Evolutionary conservation across 2,888 invertebrate genomes (phyloP).

Genomic region (Habroteleia sp.): DNA sequence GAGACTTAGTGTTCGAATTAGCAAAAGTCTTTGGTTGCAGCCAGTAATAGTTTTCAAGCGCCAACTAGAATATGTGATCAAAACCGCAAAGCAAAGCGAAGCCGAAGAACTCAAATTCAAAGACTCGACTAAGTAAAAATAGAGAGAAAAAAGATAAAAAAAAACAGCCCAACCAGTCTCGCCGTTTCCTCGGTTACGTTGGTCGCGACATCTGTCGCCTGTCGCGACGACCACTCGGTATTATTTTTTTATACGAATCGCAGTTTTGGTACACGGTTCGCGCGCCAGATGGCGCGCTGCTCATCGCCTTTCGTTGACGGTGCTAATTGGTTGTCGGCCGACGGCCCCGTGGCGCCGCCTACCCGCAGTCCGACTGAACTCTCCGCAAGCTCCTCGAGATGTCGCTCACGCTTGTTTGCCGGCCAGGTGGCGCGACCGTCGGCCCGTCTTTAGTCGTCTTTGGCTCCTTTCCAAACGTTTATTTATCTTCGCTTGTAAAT

Average conservation of each 20-base stretch:
- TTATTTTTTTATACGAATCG: slow-evolving; percentile 46
- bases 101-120: slow-evolving; percentile 20
- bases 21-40: slow-evolving; percentile 72
- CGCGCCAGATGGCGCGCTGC: slow-evolving; percentile 39
- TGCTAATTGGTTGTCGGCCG: slow-evolving; percentile 53
- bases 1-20: slow-evolving; percentile 72
- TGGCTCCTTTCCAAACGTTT: slow-evolving; percentile 8
- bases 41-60: slow-evolving; percentile 73
- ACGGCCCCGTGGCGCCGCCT: slow-evolving; percentile 37
- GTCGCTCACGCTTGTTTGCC: slow-evolving; percentile 8
- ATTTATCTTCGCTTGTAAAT: slow-evolving; percentile 10
- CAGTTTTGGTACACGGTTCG: slow-evolving; percentile 6
- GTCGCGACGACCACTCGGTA: slow-evolving; percentile 27
- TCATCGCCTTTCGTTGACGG: slow-evolving; percentile 57
- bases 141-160: neutral
- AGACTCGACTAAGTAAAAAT: slow-evolving; percentile 9
- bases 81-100: slow-evolving; percentile 40
- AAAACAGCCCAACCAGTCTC: neutral
- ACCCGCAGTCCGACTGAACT: slow-evolving; percentile 24
- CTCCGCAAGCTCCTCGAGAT: slow-evolving; percentile 6
- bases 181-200: slow-evolving; percentile 12
- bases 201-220: slow-evolving; percentile 21
- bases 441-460: slow-evolving; percentile 20
- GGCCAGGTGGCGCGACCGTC: slow-evolving; percentile 37
- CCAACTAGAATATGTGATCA: slow-evolving; percentile 74